These are phyloP conservation scores for Drosophila parvula DNA, from an alignment of 1,140 invertebrate species.

Conservation along the genomic window DNA sequence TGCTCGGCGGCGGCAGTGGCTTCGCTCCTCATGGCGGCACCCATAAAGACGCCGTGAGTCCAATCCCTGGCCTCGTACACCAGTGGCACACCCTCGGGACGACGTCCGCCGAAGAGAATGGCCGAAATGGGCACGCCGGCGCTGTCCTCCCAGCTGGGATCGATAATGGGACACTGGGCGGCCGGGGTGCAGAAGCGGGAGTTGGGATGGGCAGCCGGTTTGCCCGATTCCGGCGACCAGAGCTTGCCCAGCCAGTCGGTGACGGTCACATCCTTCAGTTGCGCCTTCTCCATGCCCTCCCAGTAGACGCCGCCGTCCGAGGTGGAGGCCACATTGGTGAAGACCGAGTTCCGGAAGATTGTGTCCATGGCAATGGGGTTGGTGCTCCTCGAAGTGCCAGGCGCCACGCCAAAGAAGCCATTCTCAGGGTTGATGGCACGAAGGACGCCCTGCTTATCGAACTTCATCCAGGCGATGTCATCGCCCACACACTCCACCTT, in stretches of 20 bases:
- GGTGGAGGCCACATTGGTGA: conserved; percentile 97
- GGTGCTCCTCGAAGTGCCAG: conserved; percentile 93
- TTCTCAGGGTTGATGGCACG: conserved; percentile 98
- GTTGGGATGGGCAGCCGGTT: conserved; percentile 93
- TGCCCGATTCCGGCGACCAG: conserved; percentile 87
- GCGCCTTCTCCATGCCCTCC: conserved; percentile 93
- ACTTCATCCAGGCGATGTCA: conserved; percentile 96
- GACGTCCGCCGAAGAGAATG: conserved; percentile 95
- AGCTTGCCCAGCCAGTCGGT: conserved; percentile 90
- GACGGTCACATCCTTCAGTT: conserved; percentile 86
- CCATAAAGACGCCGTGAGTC: conserved; percentile 96
- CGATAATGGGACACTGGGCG: conserved; percentile 94
- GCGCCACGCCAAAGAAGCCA: conserved; percentile 98
- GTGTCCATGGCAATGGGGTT: conserved; percentile 97
- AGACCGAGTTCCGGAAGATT: conserved; percentile 94
- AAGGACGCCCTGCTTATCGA: conserved; percentile 92
- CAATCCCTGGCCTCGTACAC: conserved; percentile 95
- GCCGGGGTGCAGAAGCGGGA: conserved; percentile 96
- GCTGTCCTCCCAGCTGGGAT: conserved; percentile 90
- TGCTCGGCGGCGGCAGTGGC: conserved; percentile 97
- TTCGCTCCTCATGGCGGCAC: conserved; percentile 95
- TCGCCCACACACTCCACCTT: conserved; percentile 94
- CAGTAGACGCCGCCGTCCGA: conserved; percentile 95
- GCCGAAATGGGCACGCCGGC: conserved; percentile 95
- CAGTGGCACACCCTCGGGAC: conserved; percentile 94